A percentile compares a stretch with the other conserved stretches of the same genome.
phyloP scores from a whole-genome alignment of 1,140 invertebrate species.

The Hyles euphorbiae region DNA sequence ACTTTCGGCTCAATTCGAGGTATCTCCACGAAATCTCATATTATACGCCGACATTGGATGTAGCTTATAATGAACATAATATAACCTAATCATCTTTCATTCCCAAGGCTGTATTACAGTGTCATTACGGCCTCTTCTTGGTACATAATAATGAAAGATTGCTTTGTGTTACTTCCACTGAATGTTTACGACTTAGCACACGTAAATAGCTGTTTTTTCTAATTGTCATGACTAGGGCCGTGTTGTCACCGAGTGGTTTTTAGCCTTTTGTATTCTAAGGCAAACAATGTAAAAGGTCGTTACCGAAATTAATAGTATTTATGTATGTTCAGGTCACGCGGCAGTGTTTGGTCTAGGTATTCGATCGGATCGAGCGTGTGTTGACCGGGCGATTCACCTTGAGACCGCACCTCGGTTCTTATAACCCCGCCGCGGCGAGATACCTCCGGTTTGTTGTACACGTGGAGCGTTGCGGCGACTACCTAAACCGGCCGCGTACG shows the following conservation, averaged over 20 bases:
- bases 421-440: constrained; percentile 47
- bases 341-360: constrained; percentile 68
- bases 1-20: too few relatives aligned
- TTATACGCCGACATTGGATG: too few relatives aligned
- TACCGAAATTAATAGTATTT: constrained; percentile 27
- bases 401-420: constrained; percentile 62
- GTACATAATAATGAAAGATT: constrained; percentile 19
- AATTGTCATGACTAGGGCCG: too few relatives aligned
- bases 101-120: constrained; percentile 22
- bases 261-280: not conserved
- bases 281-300: constrained; percentile 31
- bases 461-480: constrained; percentile 33
- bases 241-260: too few relatives aligned
- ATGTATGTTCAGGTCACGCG: constrained; percentile 55
- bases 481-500: constrained; percentile 45
- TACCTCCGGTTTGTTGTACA: constrained; percentile 26
- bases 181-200: not conserved
- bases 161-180: constrained; percentile 16
- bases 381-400: constrained; percentile 72
- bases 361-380: constrained; percentile 56
- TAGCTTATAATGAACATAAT: not conserved
- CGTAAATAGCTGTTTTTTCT: too few relatives aligned
- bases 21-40: too few relatives aligned
- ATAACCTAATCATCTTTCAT: constrained; percentile 13
- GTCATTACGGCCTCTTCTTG: constrained; percentile 15